Evolutionary conservation across 1,140 invertebrate genomes (phyloP), one percentile per base, ranked within the genome.

Genomic region (Scaptomyza montana): DNA sequence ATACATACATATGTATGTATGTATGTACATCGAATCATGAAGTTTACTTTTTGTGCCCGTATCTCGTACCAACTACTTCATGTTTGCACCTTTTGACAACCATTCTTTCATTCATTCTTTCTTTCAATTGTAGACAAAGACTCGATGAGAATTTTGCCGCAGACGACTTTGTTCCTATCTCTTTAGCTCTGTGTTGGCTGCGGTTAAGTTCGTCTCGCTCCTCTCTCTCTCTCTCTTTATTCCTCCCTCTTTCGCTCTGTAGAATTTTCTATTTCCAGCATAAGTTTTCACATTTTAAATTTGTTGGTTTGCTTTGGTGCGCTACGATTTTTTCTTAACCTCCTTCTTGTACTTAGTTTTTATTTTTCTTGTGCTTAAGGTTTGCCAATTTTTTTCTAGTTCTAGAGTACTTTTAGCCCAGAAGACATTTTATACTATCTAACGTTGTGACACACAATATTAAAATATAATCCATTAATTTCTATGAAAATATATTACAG

Each of bases 211-310:
- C 73, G 69, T 46, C 28, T 55, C 65, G 45, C 78, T 75, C 67
- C 67, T 43, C 39, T 43, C 39, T 55, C 65, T 47, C 78, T 71
- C 67, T 74, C 67, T 43, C 39, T 43, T 12, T 33, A 70, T 1
- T 5, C n/a, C 39, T 43, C 12, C 4, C 39, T 43, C 12, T 68
- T 77, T 78, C 67, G 65, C 67, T 36, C 33, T 36, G 6, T 36
- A 25, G 3, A 25, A 70, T 72, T 81, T 86, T 70, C 76, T 63
- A 43, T 53, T 50, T 10, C 36, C 9, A 5, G 45, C 56, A 36
- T 63, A 73, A 86, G 66, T 86, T 85, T 86, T 86, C 71, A 87
- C 74, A 87, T 86, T 86, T 86, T 87, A 87, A 86, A 81, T 86
- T 87, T 81, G 82, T 86, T 81, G 71, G 70, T 69, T 86, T 86